Conservation (phyloP, 1,140 invertebrate genomes). For the Chironomus striatipennis region DNA sequence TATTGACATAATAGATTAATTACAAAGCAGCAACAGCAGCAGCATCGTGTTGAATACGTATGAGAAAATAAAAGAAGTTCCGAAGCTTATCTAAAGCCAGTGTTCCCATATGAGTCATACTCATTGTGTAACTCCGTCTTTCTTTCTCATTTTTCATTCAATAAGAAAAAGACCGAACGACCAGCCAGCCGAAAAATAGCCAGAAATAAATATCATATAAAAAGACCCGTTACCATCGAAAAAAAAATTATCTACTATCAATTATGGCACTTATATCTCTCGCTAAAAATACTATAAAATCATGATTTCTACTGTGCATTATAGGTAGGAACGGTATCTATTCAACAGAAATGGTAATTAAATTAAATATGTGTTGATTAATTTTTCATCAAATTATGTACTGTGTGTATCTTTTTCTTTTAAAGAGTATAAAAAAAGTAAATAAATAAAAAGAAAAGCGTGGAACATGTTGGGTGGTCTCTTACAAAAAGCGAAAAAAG, state of each 20-base stretch:
- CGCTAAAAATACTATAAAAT: background rate
- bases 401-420: background rate
- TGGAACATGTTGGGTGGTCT: slow-evolving; percentile 19
- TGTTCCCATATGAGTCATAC: background rate
- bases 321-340: background rate
- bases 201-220: too few species aligned
- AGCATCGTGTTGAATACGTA: too few species aligned
- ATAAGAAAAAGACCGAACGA: background rate
- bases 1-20: too few species aligned
- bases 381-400: slow-evolving; percentile 18
- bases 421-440: slow-evolving; percentile 4
- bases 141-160: background rate
- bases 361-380: slow-evolving; percentile 24
- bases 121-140: too few species aligned
- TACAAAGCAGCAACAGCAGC: too few species aligned
- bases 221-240: slow-evolving; percentile 3
- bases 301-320: background rate
- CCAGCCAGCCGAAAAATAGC: too few species aligned
- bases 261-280: slow-evolving; percentile 9
- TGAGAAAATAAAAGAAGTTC: too few species aligned
- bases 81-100: background rate
- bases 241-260: slow-evolving; percentile 9
- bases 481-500: background rate
- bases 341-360: slow-evolving; percentile 8
- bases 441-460: slow-evolving; percentile 22